phyloP scores from a whole-genome alignment of 2,888 invertebrate species.

The Phaonia tiefii region DNA sequence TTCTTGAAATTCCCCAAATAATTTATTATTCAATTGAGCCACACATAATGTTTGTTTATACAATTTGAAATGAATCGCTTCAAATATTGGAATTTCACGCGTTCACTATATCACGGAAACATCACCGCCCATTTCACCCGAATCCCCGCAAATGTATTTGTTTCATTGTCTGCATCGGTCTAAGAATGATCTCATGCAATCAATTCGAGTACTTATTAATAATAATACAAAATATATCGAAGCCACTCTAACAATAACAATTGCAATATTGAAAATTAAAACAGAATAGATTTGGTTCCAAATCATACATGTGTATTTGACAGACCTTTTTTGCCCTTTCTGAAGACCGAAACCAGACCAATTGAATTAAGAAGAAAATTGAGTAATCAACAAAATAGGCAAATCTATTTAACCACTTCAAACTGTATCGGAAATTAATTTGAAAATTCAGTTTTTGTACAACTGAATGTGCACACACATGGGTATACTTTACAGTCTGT shows the following conservation, averaged over 20 bases:
- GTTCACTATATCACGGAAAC: conserved; percentile 4
- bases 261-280: not conserved
- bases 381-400: too few species aligned
- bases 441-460: too few species aligned
- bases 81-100: not conserved
- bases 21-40: not conserved
- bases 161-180: not conserved
- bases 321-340: too few species aligned
- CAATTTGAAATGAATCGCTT: conserved; percentile 5
- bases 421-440: too few species aligned
- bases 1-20: not conserved
- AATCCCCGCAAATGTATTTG: not conserved
- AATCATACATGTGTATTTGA: too few species aligned
- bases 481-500: too few species aligned
- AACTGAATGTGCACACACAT: too few species aligned
- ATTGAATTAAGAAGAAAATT: too few species aligned
- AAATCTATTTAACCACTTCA: too few species aligned
- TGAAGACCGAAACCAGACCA: too few species aligned
- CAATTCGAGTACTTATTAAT: conserved; percentile 29
- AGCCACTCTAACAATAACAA: conserved; percentile 13
- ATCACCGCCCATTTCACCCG: not conserved
- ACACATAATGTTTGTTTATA: not conserved
- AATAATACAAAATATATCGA: conserved; percentile 28
- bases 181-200: conserved; percentile 11
- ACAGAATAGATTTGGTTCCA: too few species aligned